These are phyloP conservation scores for Tarsius wallacei DNA, from an alignment of 2,797 vertebrate species.

Conservation along the genomic window DNA sequence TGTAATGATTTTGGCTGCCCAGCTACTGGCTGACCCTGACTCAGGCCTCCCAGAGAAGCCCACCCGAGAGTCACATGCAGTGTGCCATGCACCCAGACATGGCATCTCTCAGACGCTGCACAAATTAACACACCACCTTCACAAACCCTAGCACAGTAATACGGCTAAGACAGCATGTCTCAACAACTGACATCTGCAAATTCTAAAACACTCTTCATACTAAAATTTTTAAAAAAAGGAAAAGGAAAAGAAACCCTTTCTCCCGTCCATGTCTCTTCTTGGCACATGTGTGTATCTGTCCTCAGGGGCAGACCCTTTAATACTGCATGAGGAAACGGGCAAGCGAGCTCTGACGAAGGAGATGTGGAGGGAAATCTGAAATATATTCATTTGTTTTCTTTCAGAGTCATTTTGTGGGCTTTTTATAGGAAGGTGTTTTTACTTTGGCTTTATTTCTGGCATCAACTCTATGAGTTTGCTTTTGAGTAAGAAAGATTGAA, in stretches of 20 bases:
- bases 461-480: not conserved
- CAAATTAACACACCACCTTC: not conserved
- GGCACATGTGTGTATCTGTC: not conserved
- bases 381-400: conserved; percentile 19
- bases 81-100: too few species aligned
- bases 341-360: not conserved
- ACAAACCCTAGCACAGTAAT: not conserved
- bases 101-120: too few species aligned
- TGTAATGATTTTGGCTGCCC: not conserved
- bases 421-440: conserved; percentile 61
- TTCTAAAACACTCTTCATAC: not conserved
- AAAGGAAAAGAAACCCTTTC: not conserved
- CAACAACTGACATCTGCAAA: not conserved
- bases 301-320: not conserved
- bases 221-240: not conserved
- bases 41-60: not conserved
- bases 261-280: not conserved
- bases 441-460: not conserved
- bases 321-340: not conserved
- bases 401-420: conserved; percentile 21
- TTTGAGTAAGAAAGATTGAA: not conserved
- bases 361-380: not conserved
- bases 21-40: not conserved
- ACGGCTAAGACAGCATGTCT: not conserved
- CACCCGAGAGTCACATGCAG: not conserved